Evolutionary conservation across 2,888 invertebrate genomes (phyloP), one percentile per base, ranked within the genome.

Genomic region (Dimorphilus gyrociliatus): DNA sequence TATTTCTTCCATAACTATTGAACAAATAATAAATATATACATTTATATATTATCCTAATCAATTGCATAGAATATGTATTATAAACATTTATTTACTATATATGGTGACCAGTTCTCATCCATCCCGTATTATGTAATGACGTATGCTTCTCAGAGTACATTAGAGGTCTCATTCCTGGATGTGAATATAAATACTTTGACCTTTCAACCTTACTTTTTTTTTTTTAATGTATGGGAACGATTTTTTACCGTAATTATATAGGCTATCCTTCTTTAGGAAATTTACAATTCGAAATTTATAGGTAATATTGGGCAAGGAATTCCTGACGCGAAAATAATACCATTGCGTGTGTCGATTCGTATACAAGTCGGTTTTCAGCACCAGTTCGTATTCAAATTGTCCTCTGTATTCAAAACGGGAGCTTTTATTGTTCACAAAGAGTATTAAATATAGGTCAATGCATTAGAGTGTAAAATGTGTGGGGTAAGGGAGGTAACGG

Each of bases 341-440:
- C 61, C 61, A 61, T 38, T 61, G 61, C 0, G 60, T 60, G 40
- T 61, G 61, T 21, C 60, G 42, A 29, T 46, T 48, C n/a, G 61
- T 61, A 46, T 58, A 56, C 24, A 61, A 46, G 40, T 61, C 61
- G n/a, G 57, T 52, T 35, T 52, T 51, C 24, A 61, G 44, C 37
- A 60, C 53, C 40, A 61, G 37, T 37, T 60, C 60, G 41, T 61
- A 61, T 38, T 60, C 60, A 45, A 49, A 60, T 39, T 56, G 53
- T 14, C 60, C 60, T 15, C 61, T 61, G 46, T 3, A 45, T 44
- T 19, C 24, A 17, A 24, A 19, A 6, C 10, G 4, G 16, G 6
- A 10, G 15, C 4, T 6, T 6, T 2, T n/a, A 4, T 16, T 6
- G 16, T 16, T 18, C 15, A 30, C 3, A 30, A 14, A 7, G 4